Evolutionary conservation across 2,113 vertebrate species (phyloP), one percentile per base, ranked within the genome.

Genomic region (Nannobrachium achirus): DNA sequence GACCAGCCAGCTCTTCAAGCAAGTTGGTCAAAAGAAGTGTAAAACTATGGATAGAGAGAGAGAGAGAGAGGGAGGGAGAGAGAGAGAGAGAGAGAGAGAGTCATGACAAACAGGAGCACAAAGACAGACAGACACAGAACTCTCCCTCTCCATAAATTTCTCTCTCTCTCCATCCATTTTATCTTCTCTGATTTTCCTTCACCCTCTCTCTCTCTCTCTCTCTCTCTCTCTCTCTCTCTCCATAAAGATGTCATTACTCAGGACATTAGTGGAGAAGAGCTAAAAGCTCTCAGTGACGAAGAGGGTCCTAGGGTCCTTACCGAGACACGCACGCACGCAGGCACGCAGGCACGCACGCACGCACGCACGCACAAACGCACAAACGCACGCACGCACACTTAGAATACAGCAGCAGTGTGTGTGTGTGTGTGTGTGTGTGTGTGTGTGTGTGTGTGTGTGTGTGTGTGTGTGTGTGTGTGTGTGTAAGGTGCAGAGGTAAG

Each of bases 171-270:
- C 8, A 1, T 14, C 49, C 49, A 14, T 16, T n/a, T n/a, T n/a
- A n/a, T n/a, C n/a, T n/a, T n/a, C n/a, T n/a, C n/a, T n/a, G n/a
- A n/a, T n/a, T n/a, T n/a, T 55, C 55, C 39, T 8, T 10, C 8
- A 9, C 16, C 2, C 9, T 15, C 33, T 75, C 53, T 41, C 51
- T 19, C 51, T 53, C 16, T 53, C 10, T 53, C 51, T 20, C 15
- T 53, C 51, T 53, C 53, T 56, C 53, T 14, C 53, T 38, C 25
- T 56, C 63, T 78, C 63, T 75, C 81, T 72, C 74, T 88, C 87
- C 80, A 91, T 93, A 89, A 91, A 92, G 91, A 92, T 90, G 81
- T 88, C 90, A 93, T 93, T 93, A 93, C 91, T 92, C 88, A 90
- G 89, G 89, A 93, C 91, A 93, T 93, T 92, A 93, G 92, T 63